A percentile compares a stretch with the other conserved stretches of the same genome.
phyloP scores from a whole-genome alignment of 2,888 invertebrate species.

The Ganaspis brasiliensis region DNA sequence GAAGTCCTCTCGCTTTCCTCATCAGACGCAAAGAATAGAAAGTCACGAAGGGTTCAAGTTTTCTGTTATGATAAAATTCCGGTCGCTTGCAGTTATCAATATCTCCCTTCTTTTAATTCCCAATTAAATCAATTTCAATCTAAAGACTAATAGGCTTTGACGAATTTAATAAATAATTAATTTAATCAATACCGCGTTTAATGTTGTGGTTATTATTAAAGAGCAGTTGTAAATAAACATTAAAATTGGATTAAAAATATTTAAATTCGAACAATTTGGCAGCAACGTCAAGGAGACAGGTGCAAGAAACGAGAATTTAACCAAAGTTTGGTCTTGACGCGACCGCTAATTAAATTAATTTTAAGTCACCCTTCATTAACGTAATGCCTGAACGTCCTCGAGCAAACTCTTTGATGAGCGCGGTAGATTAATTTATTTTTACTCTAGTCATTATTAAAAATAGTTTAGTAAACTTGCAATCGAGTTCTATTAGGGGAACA shows the following conservation, averaged over 20 bases:
- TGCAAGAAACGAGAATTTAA: conserved; percentile 78
- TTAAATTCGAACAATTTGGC: conserved; percentile 59
- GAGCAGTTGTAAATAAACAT: too few species aligned
- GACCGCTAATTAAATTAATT: conserved; percentile 80
- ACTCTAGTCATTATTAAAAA: too few species aligned
- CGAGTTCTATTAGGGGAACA: too few species aligned
- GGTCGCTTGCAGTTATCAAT: neutral
- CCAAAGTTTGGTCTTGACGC: conserved; percentile 72
- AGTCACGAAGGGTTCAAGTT: conserved; percentile 31
- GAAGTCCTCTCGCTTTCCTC: conserved; percentile 12
- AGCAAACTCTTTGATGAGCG: conserved; percentile 49
- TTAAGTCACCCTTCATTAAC: conserved; percentile 41
- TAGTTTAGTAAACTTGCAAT: too few species aligned
- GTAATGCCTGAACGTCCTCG: conserved; percentile 19
- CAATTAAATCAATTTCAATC: neutral
- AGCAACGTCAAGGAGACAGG: conserved; percentile 68
- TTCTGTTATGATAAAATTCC: neutral
- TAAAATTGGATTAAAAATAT: neutral
- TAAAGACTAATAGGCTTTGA: neutral
- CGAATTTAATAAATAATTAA: too few species aligned
- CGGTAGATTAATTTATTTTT: too few species aligned
- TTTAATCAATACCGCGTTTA: too few species aligned
- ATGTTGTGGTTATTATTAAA: too few species aligned
- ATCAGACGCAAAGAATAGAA: conserved; percentile 20
- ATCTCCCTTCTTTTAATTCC: neutral